Evolutionary conservation across 2,888 invertebrate species (phyloP).

Genomic region (Limnephilus auricula): DNA sequence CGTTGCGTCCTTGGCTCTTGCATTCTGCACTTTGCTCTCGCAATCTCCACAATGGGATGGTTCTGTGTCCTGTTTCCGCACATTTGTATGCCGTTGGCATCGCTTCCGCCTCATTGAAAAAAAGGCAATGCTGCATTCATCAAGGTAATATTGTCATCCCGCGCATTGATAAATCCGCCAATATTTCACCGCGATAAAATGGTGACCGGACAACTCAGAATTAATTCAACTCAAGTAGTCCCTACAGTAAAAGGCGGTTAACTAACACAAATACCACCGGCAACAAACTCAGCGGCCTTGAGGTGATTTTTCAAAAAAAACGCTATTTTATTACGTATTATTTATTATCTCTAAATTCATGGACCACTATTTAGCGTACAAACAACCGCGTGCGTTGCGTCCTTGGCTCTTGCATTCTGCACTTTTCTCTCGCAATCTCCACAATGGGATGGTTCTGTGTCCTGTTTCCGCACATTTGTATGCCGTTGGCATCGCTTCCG

Average conservation of each 20-base stretch:
- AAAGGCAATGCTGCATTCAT: neutral
- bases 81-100: neutral
- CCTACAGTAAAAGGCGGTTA: no score
- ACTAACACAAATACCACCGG: no score
- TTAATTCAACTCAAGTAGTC: no score
- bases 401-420: neutral
- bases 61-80: neutral
- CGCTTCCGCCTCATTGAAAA: neutral
- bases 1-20: neutral
- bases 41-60: neutral
- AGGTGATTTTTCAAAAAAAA: no score
- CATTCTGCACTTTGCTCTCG: neutral
- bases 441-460: neutral
- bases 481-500: neutral
- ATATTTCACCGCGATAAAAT: neutral
- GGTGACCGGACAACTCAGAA: no score
- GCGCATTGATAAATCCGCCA: neutral
- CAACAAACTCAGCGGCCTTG: no score
- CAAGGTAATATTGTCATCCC: neutral
- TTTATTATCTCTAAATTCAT: no score
- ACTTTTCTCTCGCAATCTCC: neutral
- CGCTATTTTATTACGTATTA: no score
- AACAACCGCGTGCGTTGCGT: neutral
- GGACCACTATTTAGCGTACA: neutral
- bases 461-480: neutral